phyloP scores from a whole-genome alignment of 2,888 invertebrate genomes.

The Micropterix aruncella region DNA sequence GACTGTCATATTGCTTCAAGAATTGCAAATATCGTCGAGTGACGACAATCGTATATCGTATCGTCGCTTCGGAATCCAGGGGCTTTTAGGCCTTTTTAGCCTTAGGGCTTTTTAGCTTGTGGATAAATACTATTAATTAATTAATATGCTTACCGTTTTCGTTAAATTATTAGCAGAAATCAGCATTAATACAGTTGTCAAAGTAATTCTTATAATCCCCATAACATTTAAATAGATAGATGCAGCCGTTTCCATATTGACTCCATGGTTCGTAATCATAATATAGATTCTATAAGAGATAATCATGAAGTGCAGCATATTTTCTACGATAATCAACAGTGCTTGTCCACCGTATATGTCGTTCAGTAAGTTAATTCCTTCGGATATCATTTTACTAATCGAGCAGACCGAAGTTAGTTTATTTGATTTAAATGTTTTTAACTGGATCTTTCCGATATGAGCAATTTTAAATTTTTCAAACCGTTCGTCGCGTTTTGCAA shows the following conservation, averaged over 20 bases:
- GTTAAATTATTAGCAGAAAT: background rate
- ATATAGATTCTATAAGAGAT: background rate
- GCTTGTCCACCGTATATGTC: background rate
- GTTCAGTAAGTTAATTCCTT: background rate
- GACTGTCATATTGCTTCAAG: no score
- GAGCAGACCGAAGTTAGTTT: background rate
- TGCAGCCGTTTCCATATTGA: background rate
- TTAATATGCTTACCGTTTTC: background rate
- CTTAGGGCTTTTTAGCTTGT: no score
- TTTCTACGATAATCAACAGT: background rate
- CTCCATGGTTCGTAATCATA: background rate
- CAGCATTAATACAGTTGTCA: background rate
- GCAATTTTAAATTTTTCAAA: no score
- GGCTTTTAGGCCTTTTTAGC: no score
- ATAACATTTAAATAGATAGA: background rate
- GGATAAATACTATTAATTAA: no score
- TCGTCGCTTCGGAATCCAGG: no score
- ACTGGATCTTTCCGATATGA: background rate
- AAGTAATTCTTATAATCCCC: background rate
- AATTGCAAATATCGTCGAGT: no score
- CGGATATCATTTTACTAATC: background rate
- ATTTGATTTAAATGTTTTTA: no score
- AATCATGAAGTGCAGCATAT: background rate
- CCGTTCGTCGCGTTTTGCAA: background rate
- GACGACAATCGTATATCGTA: no score